Percentiles rank a stretch among this genome's conserved stretches.
Evolutionary conservation across 2,888 invertebrate genomes (phyloP).

Genomic region (Coenonympha glycerion): DNA sequence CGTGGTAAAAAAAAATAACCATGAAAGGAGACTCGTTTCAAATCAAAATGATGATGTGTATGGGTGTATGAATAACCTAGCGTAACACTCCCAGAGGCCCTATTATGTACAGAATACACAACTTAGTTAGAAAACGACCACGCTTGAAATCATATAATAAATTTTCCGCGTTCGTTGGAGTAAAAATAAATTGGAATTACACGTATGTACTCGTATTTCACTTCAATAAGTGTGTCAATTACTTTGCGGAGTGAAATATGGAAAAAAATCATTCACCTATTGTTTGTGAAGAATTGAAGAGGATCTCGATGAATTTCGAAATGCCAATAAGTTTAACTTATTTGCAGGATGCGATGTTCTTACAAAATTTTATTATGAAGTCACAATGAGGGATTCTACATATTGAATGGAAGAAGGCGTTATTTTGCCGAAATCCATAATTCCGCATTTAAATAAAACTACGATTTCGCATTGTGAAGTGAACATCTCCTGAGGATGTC

Average conservation of each 20-base stretch:
- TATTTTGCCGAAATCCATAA: too few species aligned
- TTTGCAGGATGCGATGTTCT: too few species aligned
- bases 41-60: slow-evolving; percentile 1
- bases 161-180: not conserved
- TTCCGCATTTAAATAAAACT: too few species aligned
- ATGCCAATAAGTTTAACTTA: too few species aligned
- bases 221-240: not conserved
- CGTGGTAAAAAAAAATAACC: too few species aligned
- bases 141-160: not conserved
- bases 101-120: not conserved
- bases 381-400: too few species aligned
- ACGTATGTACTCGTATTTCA: slow-evolving; percentile 1
- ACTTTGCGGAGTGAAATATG: not conserved
- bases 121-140: not conserved
- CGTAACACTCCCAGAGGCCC: not conserved
- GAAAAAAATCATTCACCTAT: not conserved
- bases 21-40: not conserved
- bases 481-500: too few species aligned
- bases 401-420: too few species aligned
- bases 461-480: too few species aligned
- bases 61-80: not conserved
- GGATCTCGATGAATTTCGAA: too few species aligned
- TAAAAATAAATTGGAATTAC: not conserved
- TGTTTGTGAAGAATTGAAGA: too few species aligned
- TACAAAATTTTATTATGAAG: too few species aligned